phyloP scores from a whole-genome alignment of 2,797 vertebrate genomes.

The Peromyscus eremicus region DNA sequence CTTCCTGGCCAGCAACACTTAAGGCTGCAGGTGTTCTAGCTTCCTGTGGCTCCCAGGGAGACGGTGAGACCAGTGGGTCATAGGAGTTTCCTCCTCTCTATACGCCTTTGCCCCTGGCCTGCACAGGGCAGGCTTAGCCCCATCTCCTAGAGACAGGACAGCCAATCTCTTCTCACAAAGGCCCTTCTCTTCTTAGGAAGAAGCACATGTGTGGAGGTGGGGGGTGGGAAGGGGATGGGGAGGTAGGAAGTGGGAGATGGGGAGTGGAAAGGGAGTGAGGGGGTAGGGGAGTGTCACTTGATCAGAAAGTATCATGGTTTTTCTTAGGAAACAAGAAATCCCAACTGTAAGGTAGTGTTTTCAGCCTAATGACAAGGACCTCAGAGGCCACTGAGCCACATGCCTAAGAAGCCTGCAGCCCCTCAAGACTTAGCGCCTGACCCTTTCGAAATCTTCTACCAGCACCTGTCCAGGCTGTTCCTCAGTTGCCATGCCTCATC shows the following conservation, averaged over 20 bases:
- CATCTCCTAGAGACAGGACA: background rate
- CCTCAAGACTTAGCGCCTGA: background rate
- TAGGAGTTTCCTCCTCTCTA: no score
- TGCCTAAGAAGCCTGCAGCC: background rate
- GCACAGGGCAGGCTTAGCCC: background rate
- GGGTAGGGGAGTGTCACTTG: background rate
- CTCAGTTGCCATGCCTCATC: background rate
- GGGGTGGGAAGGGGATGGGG: no score
- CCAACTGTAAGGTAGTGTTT: background rate
- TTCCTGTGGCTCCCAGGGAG: background rate
- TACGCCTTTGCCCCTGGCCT: no score
- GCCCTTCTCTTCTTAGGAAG: background rate
- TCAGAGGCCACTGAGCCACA: background rate
- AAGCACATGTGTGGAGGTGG: background rate
- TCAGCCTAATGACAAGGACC: background rate
- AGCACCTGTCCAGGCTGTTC: background rate
- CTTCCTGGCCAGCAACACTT: background rate
- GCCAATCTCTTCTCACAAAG: background rate
- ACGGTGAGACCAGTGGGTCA: background rate
- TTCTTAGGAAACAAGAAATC: background rate
- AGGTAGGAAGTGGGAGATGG: no score
- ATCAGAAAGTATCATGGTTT: background rate
- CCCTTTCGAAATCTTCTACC: fast-evolving
- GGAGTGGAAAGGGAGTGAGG: no score
- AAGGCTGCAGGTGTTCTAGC: background rate